These are phyloP conservation scores for Patella depressa DNA, from an alignment of 2,888 invertebrate species.

Conservation along the genomic window DNA sequence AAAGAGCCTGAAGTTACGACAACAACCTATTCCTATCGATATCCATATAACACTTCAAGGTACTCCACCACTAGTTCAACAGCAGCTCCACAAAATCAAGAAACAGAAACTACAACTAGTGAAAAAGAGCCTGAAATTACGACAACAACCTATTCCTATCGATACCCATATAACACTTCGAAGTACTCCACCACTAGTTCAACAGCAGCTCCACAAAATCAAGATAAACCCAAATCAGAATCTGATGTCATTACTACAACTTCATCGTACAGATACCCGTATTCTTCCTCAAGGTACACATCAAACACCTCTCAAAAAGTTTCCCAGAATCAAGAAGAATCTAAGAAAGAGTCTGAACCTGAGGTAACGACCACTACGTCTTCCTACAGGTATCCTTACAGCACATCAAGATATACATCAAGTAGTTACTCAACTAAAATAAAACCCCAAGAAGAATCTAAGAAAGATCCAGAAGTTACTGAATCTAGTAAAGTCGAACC, in stretches of 20 bases:
- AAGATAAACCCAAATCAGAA: not conserved
- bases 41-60: not conserved
- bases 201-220: no score
- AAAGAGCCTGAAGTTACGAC: not conserved
- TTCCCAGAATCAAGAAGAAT: not conserved
- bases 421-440: not conserved
- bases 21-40: slow-evolving; percentile 6
- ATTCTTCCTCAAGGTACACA: not conserved
- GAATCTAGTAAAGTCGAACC: not conserved
- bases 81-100: not conserved
- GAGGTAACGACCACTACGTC: not conserved
- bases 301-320: not conserved
- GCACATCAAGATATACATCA: not conserved
- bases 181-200: not conserved
- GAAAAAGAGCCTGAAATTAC: not conserved
- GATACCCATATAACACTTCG: not conserved
- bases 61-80: not conserved
- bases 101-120: not conserved
- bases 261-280: not conserved
- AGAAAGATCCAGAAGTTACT: not conserved
- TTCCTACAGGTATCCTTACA: slow-evolving; percentile 5
- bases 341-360: not conserved
- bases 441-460: not conserved
- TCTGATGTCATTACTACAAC: not conserved
- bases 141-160: not conserved